Evolutionary conservation across 2,888 invertebrate species (phyloP).

Genomic region (Anoplius nigerrimus): DNA sequence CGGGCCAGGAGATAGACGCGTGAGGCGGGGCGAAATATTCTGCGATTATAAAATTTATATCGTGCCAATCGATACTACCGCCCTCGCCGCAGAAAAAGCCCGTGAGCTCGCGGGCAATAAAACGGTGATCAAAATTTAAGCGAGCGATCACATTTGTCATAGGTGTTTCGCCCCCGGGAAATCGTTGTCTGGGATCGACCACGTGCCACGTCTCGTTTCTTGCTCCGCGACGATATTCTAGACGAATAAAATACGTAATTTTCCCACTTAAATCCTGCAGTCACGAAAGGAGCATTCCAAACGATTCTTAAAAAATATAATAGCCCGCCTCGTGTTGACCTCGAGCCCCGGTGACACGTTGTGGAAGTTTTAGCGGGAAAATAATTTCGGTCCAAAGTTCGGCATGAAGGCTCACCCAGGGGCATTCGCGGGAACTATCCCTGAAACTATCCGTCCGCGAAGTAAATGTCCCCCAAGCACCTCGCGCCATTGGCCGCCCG

Average conservation of each 20-base stretch:
- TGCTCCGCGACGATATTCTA: too few species aligned
- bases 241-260: too few species aligned
- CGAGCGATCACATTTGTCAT: too few species aligned
- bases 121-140: too few species aligned
- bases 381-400: constrained; percentile 56
- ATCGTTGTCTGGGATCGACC: too few species aligned
- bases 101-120: too few species aligned
- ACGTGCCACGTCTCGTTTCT: too few species aligned
- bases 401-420: constrained; percentile 42
- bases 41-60: not conserved
- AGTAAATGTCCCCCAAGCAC: too few species aligned
- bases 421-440: constrained; percentile 26
- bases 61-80: not conserved
- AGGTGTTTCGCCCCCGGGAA: too few species aligned
- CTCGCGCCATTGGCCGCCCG: constrained; percentile 17
- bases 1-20: not conserved
- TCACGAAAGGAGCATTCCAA: constrained; percentile 10
- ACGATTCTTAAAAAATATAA: constrained; percentile 43
- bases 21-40: constrained; percentile 3
- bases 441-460: constrained; percentile 27
- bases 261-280: not conserved
- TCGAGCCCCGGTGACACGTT: constrained; percentile 45
- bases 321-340: constrained; percentile 54
- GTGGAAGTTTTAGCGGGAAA: constrained; percentile 55
- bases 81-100: not conserved